These are phyloP conservation scores for Parazoanthus swiftii DNA, from an alignment of 92 coral and sea anemone species.

Conservation along the genomic window DNA sequence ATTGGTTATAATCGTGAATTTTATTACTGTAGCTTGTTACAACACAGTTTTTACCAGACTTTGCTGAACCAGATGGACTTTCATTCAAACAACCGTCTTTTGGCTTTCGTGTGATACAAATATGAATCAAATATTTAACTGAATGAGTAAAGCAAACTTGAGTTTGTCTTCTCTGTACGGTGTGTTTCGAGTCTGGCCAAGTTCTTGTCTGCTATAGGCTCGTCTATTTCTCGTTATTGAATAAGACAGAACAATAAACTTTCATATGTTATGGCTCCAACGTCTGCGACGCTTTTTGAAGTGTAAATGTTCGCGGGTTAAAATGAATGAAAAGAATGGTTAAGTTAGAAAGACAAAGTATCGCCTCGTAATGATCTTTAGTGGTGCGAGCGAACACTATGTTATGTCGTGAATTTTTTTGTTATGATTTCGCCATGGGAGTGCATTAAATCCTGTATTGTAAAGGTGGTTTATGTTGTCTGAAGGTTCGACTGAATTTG, in stretches of 20 bases:
- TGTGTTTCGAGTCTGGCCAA: neutral
- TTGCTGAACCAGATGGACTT: neutral
- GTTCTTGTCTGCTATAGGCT: conserved; percentile 14
- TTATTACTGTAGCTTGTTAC: neutral
- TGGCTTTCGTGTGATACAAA: conserved; percentile 9
- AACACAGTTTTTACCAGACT: neutral
- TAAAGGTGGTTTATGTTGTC: conserved; percentile 8
- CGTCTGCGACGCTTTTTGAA: neutral
- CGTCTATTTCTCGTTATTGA: conserved; percentile 23
- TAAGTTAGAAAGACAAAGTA: neutral
- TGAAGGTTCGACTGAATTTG: conserved; percentile 4
- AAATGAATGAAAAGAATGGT: neutral
- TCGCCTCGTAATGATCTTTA: conserved; percentile 4
- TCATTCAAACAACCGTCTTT: neutral
- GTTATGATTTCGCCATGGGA: conserved; percentile 27
- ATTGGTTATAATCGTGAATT: conserved; percentile 16
- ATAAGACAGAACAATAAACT: conserved; percentile 1
- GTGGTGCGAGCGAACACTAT: neutral
- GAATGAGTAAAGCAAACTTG: neutral
- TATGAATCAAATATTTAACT: conserved; percentile 16
- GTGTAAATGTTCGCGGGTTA: conserved; percentile 15
- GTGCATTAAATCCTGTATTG: conserved; percentile 34
- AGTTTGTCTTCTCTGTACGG: neutral
- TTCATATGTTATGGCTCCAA: conserved; percentile 13
- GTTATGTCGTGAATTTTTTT: conserved; percentile 30